A percentile compares a stretch with the other conserved stretches of the same genome.
phyloP scores from a whole-genome alignment of 2,888 invertebrate species.

The Hirtodrosophila confusa region DNA sequence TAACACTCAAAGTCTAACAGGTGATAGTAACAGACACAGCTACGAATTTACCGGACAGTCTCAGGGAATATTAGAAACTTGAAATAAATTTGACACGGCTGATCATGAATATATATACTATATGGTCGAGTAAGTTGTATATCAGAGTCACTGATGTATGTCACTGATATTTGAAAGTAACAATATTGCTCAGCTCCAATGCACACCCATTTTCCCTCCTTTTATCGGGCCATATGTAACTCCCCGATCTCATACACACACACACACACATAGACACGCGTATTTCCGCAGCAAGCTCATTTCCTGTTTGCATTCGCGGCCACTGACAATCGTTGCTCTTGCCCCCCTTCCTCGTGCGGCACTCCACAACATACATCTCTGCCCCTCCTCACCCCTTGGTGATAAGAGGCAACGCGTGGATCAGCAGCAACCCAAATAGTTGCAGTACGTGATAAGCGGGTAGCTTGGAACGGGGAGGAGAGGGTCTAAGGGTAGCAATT shows the following conservation, averaged over 20 bases:
- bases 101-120: too few relatives aligned
- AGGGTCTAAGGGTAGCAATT: not conserved
- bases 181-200: too few relatives aligned
- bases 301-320: slow-evolving; percentile 61
- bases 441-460: slow-evolving; percentile 35
- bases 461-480: not conserved
- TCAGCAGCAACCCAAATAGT: slow-evolving; percentile 43
- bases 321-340: slow-evolving; percentile 39
- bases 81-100: too few relatives aligned
- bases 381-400: not conserved
- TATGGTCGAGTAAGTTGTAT: too few relatives aligned
- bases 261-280: slow-evolving; percentile 3
- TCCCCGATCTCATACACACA: slow-evolving; percentile 7
- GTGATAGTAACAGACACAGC: too few relatives aligned
- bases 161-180: too few relatives aligned
- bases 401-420: slow-evolving; percentile 32
- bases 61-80: too few relatives aligned
- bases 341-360: not conserved
- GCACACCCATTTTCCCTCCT: not conserved
- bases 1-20: too few relatives aligned
- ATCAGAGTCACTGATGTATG: too few relatives aligned
- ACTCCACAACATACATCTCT: not conserved
- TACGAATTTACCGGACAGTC: too few relatives aligned
- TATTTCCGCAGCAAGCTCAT: slow-evolving; percentile 62
- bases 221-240: not conserved